These are phyloP conservation scores for Anthophora plumipes DNA, from an alignment of 2,888 invertebrate species.

Conservation along the genomic window DNA sequence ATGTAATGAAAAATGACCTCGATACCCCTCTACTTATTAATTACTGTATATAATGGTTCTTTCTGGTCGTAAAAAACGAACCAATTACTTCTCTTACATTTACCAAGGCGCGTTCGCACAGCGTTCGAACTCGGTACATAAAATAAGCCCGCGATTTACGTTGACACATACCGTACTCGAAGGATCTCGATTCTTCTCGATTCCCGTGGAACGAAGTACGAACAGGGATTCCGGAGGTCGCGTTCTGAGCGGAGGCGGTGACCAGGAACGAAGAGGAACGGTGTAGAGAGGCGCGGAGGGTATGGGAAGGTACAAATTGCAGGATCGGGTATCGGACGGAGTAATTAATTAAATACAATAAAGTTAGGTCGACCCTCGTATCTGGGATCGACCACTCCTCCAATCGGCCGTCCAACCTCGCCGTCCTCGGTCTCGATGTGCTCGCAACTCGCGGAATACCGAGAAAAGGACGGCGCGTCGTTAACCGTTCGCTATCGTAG, in stretches of 20 bases:
- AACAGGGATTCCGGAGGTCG: conserved; percentile 52
- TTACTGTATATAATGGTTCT: neutral
- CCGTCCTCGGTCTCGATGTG: conserved; percentile 68
- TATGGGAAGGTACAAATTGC: conserved; percentile 77
- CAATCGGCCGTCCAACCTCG: conserved; percentile 68
- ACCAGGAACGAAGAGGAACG: conserved; percentile 53
- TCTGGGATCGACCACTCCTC: conserved; percentile 81
- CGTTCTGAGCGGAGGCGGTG: conserved; percentile 64
- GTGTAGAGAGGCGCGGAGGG: conserved; percentile 41
- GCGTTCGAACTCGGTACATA: neutral
- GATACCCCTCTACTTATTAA: neutral
- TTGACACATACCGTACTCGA: neutral
- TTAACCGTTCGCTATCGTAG: conserved; percentile 27
- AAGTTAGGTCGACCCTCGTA: conserved; percentile 80
- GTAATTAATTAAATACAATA: conserved; percentile 82
- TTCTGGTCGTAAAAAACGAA: neutral
- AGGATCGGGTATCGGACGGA: conserved; percentile 78
- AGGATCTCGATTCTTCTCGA: conserved; percentile 19
- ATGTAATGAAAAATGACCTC: neutral
- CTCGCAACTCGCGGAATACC: conserved; percentile 64
- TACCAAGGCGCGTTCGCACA: neutral
- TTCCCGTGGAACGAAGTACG: conserved; percentile 26
- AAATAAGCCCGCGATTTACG: neutral
- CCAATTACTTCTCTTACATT: neutral
- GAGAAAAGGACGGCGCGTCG: conserved; percentile 57